These are phyloP conservation scores for Timandra comae DNA, from an alignment of 2,888 invertebrate species.

Conservation along the genomic window DNA sequence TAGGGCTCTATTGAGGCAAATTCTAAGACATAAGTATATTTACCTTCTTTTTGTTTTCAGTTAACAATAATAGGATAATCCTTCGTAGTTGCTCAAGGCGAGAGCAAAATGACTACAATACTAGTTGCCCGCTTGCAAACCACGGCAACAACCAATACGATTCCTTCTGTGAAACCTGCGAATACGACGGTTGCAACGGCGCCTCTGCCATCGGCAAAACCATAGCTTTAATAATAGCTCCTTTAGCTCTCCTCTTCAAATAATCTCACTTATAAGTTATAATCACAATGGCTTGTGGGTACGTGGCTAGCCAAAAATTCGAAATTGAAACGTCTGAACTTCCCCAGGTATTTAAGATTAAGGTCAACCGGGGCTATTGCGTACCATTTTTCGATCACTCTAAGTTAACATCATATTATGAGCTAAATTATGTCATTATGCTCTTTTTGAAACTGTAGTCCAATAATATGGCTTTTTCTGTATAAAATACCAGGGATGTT, in stretches of 20 bases:
- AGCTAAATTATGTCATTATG: too few species aligned
- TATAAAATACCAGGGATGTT: too few species aligned
- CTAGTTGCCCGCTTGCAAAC: conserved; percentile 64
- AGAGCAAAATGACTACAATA: conserved; percentile 68
- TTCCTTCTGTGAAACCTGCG: conserved; percentile 81
- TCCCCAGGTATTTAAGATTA: too few species aligned
- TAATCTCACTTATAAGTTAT: conserved; percentile 28
- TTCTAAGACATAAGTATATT: too few species aligned
- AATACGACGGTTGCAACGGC: conserved; percentile 81
- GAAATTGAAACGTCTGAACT: too few species aligned
- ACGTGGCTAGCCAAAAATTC: too few species aligned
- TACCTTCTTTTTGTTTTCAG: conserved; percentile 54
- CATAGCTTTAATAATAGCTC: conserved; percentile 55
- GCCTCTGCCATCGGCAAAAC: conserved; percentile 66
- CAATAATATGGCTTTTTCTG: too few species aligned
- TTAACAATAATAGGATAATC: conserved; percentile 68
- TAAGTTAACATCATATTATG: too few species aligned
- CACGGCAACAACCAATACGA: conserved; percentile 70
- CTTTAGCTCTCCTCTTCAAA: conserved; percentile 57
- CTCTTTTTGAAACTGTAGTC: too few species aligned
- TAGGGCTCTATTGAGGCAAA: background rate
- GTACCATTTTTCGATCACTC: too few species aligned
- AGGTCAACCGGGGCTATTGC: too few species aligned
- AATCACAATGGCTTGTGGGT: too few species aligned
- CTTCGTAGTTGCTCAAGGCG: conserved; percentile 79